These are phyloP conservation scores for Drosophila murphyi DNA, from an alignment of 1,140 invertebrate species.

Conservation along the genomic window DNA sequence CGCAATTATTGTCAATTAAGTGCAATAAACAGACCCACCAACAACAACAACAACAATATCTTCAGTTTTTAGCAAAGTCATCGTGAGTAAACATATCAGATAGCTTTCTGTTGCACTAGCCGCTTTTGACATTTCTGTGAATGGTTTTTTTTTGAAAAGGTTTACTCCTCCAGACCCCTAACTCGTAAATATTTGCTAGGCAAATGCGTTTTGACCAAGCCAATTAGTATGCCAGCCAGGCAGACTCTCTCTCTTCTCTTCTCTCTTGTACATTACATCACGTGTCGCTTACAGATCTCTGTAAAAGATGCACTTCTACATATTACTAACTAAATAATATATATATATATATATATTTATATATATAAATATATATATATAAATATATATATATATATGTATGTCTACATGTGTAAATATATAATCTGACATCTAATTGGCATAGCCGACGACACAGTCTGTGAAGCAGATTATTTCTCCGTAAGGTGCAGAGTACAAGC, in stretches of 20 bases:
- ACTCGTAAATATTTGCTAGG: constrained; percentile 32
- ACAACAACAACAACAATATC: constrained; percentile 14
- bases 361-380: too few species aligned
- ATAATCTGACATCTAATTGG: constrained; percentile 44
- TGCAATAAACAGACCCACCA: constrained; percentile 38
- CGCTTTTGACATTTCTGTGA: constrained; percentile 7
- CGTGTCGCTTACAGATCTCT: constrained; percentile 24
- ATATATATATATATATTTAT: too few species aligned
- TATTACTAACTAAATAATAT: too few species aligned
- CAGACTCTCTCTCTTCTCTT: not conserved
- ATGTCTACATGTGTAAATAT: not conserved
- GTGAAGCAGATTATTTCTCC: constrained; percentile 25
- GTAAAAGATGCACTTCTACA: constrained; percentile 46
- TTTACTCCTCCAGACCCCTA: not conserved
- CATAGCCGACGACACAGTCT: constrained; percentile 6
- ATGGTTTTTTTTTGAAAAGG: constrained; percentile 14
- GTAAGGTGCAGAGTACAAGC: constrained; percentile 15
- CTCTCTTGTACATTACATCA: constrained; percentile 53
- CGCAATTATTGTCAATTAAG: constrained; percentile 76
- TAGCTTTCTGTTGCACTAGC: constrained; percentile 57
- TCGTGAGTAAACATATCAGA: constrained; percentile 64
- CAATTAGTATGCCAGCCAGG: constrained; percentile 64
- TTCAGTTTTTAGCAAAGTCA: constrained; percentile 66
- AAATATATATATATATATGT: too few species aligned
- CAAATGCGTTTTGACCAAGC: constrained; percentile 52